Base-by-base conservation (phyloP, 2,888 invertebrate genomes). In the Stenodema calcarata region DNA sequence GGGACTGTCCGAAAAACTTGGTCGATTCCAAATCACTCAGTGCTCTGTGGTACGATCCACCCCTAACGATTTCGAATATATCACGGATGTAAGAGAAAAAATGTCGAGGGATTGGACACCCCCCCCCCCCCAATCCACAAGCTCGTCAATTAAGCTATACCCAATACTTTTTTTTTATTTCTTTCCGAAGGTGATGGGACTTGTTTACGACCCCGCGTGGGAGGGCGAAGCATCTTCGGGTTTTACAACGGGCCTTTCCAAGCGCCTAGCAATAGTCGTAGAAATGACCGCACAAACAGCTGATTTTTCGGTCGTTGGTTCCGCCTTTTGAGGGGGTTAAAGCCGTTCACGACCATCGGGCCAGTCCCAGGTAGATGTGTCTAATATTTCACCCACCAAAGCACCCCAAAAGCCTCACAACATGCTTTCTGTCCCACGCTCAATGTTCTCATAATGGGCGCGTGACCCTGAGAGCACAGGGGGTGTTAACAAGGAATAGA, bases 271-370 rank as follows among this genome's bases (percentile, higher is more conserved):
- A 18, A 62, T 62, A 62, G 62, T 23, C 62, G 62, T 62, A 62
- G 62, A 62, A 62, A 62, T 62, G 62, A 62, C 62, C 62, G 62
- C 62, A 62, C 62, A 62, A 62, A 62, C 62, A 62, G 62, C 62
- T 62, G 62, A 62, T 62, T 62, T 62, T 62, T 62, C 62, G 62
- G 62, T 62, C 62, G 62, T 62, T 62, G 62, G 62, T 62, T 62
- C 62, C 62, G 62, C 62, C 27, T 62, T 62, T 62, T 62, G 62
- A 62, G 62, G 62, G 35, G 35, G 35, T 35, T 2, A 35, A 35
- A 2, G 35, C 18, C 27, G 18, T 27, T 27, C 62, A 50, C 50
- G 50, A 27, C 18, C 23, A 62, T 7, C 0, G 23, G 18, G 12
- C 23, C 62, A 23, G 6, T 4, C 62, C 62, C 23, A 62, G 62